Evolutionary conservation across 2,888 invertebrate genomes (phyloP).

Genomic region (Sabellastarte sp.): DNA sequence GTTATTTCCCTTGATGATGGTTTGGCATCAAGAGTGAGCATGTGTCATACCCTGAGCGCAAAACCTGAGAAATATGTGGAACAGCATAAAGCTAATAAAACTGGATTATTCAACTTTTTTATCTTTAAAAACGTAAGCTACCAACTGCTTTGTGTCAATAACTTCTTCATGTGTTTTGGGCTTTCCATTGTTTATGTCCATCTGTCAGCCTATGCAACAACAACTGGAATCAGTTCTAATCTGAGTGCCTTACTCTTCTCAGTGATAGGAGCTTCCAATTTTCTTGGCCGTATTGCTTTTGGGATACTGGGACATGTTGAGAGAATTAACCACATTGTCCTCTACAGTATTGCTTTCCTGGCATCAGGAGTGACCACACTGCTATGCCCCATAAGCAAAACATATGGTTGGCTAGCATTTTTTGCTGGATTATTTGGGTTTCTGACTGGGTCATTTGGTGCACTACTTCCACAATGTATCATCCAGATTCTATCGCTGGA

Average conservation of each 20-base stretch:
- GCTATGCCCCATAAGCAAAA: conserved; percentile 21
- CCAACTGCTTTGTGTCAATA: conserved; percentile 29
- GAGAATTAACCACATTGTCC: conserved; percentile 19
- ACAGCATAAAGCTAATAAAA: too few relatives aligned
- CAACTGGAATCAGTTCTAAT: conserved; percentile 25
- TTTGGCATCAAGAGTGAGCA: too few relatives aligned
- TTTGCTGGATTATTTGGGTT: conserved; percentile 33
- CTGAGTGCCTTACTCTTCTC: conserved; percentile 34
- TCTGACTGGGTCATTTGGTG: conserved; percentile 35
- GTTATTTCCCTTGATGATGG: too few relatives aligned
- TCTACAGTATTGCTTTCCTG: conserved; percentile 21
- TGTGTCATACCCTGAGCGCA: too few relatives aligned
- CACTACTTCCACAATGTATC: conserved; percentile 31
- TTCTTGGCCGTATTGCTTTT: conserved; percentile 33
- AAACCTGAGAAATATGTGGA: too few relatives aligned
- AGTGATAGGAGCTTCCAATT: conserved; percentile 34
- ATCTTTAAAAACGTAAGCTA: conserved; percentile 17
- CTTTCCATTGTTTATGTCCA: conserved; percentile 38
- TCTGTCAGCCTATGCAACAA: conserved; percentile 32
- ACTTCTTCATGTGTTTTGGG: conserved; percentile 36
- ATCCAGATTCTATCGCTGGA: conserved; percentile 31
- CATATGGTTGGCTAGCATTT: conserved; percentile 26
- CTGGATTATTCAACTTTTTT: too few relatives aligned
- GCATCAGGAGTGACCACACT: conserved; percentile 31
- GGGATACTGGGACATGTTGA: conserved; percentile 30